These are phyloP conservation scores for Paelopatides confundens DNA, from an alignment of 53 echinoderm and acorn worm species.

Conservation along the genomic window DNA sequence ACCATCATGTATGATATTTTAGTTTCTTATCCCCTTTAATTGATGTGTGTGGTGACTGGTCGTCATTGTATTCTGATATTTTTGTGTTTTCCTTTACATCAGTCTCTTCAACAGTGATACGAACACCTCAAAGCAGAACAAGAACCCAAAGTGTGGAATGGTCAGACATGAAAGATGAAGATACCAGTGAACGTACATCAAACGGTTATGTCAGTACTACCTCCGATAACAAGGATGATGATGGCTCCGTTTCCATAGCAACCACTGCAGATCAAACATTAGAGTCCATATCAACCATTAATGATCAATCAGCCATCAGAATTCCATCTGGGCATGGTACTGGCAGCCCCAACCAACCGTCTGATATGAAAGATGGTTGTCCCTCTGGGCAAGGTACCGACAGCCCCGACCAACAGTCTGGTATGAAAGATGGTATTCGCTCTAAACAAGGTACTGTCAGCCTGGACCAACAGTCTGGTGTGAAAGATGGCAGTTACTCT, in stretches of 20 bases:
- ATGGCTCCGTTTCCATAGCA: background rate
- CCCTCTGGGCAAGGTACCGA: too few relatives aligned
- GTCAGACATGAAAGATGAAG: background rate
- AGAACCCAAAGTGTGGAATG: background rate
- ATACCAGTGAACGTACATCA: background rate
- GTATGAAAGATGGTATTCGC: too few relatives aligned
- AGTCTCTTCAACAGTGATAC: background rate
- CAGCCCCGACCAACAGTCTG: too few relatives aligned
- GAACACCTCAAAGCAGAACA: background rate
- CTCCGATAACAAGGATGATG: background rate
- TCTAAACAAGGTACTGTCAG: too few relatives aligned
- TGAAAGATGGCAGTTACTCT: too few relatives aligned
- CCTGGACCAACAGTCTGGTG: too few relatives aligned
- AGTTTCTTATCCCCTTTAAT: too few relatives aligned
- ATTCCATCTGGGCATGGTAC: background rate
- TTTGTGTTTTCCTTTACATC: too few relatives aligned
- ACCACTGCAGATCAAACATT: background rate
- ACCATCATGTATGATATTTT: too few relatives aligned
- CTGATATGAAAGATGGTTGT: too few relatives aligned
- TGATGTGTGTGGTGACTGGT: too few relatives aligned
- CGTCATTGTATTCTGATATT: too few relatives aligned
- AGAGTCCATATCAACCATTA: background rate
- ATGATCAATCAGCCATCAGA: background rate
- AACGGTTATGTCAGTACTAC: background rate
- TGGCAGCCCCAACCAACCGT: background rate